Percentiles rank a stretch among this genome's conserved stretches.
phyloP scores from a whole-genome alignment of 2,113 vertebrate genomes.

The Crypturellus undulatus region DNA sequence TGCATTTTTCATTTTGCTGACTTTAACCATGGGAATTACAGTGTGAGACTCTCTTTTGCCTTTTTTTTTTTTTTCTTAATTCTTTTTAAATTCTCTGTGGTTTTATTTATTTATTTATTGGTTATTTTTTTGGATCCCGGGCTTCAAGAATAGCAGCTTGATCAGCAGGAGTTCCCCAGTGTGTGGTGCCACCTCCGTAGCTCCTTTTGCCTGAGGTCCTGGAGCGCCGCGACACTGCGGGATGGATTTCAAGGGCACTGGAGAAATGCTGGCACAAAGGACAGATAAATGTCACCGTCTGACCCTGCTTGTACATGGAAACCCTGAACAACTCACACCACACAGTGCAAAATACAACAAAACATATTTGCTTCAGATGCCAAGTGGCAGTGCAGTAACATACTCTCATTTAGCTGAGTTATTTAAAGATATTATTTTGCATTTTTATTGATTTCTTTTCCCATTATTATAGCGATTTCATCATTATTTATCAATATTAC shows the following conservation, averaged over 20 bases:
- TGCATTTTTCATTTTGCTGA: not conserved
- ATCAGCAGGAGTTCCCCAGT: not conserved
- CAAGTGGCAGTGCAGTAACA: not conserved
- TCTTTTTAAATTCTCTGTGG: no score
- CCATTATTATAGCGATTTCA: not conserved
- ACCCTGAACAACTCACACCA: no score
- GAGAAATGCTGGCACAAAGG: no score
- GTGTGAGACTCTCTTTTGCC: not conserved
- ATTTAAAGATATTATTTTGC: not conserved
- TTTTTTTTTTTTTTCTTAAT: no score
- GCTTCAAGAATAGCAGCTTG: accelerated
- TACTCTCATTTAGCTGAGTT: not conserved
- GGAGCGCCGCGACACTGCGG: no score
- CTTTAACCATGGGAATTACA: not conserved
- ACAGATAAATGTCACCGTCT: no score
- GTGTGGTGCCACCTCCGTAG: not conserved
- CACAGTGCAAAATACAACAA: no score
- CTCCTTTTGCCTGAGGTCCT: not conserved
- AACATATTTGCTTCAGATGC: no score
- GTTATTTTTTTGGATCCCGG: not conserved
- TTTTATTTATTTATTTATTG: not conserved
- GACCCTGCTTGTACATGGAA: no score
- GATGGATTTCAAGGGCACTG: no score
- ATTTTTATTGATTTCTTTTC: not conserved
- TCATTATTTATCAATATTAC: not conserved